Percentiles rank a stretch among this genome's conserved stretches.
Evolutionary conservation across 2,888 invertebrate genomes (phyloP).

Genomic region (Hesperia comma): DNA sequence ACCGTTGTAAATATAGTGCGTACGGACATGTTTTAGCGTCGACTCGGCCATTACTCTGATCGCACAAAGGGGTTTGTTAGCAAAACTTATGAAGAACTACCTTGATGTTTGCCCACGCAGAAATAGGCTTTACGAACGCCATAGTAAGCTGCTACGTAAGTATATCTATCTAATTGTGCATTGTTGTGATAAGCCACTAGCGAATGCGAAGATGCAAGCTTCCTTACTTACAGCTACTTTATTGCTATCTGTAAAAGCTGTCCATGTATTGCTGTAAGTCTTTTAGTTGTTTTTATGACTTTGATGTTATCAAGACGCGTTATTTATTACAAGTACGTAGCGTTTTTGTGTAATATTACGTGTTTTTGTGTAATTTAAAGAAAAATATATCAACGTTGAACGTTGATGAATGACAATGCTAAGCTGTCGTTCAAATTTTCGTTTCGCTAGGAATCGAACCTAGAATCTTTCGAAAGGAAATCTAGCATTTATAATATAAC

Average conservation of each 20-base stretch:
- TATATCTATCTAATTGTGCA: conserved; percentile 27
- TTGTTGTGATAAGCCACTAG: conserved; percentile 30
- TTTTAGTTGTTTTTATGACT: conserved; percentile 4
- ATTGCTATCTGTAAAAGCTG: conserved; percentile 14
- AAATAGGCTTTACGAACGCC: conserved; percentile 19
- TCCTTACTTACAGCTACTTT: conserved; percentile 17
- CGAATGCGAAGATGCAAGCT: conserved; percentile 15
- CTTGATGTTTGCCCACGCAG: conserved; percentile 69
- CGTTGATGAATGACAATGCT: too few species aligned
- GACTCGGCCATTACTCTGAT: conserved; percentile 64
- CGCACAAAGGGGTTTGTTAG: conserved; percentile 82
- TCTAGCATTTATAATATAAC: too few species aligned
- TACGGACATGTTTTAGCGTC: conserved; percentile 74
- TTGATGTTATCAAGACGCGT: neutral
- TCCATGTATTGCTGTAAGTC: conserved; percentile 7
- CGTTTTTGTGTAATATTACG: too few species aligned
- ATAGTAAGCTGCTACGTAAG: neutral
- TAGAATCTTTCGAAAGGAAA: too few species aligned
- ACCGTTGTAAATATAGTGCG: conserved; percentile 74
- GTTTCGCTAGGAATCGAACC: too few species aligned
- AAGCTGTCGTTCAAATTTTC: too few species aligned
- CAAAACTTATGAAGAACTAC: conserved; percentile 75
- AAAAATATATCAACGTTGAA: too few species aligned
- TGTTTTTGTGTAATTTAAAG: too few species aligned
- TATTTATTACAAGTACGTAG: neutral